phyloP scores from a whole-genome alignment of 2,797 vertebrate genomes.

The Sternotherus odoratus region DNA sequence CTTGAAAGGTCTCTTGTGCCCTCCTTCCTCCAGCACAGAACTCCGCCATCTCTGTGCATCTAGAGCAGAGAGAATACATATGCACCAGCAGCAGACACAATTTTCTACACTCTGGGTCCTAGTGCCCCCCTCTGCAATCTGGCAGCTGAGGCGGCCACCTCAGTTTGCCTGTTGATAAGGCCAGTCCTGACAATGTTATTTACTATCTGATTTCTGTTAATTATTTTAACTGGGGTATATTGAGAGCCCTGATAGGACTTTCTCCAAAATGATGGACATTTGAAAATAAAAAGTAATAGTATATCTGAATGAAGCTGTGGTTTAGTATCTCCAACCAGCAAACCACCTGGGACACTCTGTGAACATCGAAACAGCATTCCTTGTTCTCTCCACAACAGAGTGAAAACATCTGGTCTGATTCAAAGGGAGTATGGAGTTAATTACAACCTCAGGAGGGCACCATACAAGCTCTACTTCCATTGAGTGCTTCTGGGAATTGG shows the following conservation, averaged over 20 bases:
- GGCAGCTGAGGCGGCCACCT: no score
- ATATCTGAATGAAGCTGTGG: not conserved
- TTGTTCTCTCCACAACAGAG: not conserved
- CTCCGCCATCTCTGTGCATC: no score
- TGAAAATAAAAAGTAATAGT: not conserved
- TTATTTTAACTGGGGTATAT: conserved; percentile 9
- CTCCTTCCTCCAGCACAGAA: no score
- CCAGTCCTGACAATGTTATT: not conserved
- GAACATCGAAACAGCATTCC: not conserved
- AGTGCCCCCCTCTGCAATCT: no score
- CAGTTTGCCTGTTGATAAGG: no score
- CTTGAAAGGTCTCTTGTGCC: no score
- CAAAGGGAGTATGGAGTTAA: no score
- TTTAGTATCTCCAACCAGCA: not conserved
- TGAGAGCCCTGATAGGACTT: conserved; percentile 4
- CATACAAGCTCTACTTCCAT: fast-evolving
- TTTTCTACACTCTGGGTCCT: no score
- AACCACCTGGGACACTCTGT: not conserved
- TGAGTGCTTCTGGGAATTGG: not conserved
- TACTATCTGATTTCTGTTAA: conserved; percentile 22
- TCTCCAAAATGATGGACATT: not conserved
- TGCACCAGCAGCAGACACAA: no score
- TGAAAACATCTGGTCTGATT: not conserved
- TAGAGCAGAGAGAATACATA: no score
- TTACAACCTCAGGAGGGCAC: no score